phyloP scores from a whole-genome alignment of 2,113 vertebrate genomes.

The Callithrix jacchus region DNA sequence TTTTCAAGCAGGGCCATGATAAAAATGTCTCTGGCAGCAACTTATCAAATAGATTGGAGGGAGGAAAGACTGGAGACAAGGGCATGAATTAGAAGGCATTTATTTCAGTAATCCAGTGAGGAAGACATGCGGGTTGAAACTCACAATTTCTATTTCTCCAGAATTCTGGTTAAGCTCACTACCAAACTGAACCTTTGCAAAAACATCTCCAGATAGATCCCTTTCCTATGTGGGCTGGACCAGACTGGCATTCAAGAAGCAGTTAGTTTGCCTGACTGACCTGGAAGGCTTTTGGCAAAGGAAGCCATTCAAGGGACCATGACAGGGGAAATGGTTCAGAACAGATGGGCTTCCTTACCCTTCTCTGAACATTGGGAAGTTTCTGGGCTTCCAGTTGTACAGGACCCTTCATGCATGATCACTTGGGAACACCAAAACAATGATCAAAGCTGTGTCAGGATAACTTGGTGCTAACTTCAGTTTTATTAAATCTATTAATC shows the following conservation, averaged over 20 bases:
- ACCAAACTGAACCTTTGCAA: neutral
- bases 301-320: neutral
- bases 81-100: neutral
- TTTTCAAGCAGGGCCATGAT: neutral
- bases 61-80: neutral
- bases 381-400: neutral
- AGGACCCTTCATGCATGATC: neutral
- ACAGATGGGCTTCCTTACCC: neutral
- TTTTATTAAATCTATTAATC: neutral
- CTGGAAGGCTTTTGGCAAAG: neutral
- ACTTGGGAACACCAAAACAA: neutral
- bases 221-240: neutral
- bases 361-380: neutral
- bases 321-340: neutral
- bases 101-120: neutral
- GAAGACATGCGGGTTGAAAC: neutral
- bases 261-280: neutral
- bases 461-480: neutral
- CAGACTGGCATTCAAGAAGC: neutral
- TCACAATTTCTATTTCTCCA: neutral
- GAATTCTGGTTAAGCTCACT: slow-evolving; percentile 10
- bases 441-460: neutral
- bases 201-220: neutral
- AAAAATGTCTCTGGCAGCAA: slow-evolving; percentile 9
- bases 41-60: neutral